Evolutionary conservation across 2,797 vertebrate genomes (phyloP).

Genomic region (Mionectes olivaceus): DNA sequence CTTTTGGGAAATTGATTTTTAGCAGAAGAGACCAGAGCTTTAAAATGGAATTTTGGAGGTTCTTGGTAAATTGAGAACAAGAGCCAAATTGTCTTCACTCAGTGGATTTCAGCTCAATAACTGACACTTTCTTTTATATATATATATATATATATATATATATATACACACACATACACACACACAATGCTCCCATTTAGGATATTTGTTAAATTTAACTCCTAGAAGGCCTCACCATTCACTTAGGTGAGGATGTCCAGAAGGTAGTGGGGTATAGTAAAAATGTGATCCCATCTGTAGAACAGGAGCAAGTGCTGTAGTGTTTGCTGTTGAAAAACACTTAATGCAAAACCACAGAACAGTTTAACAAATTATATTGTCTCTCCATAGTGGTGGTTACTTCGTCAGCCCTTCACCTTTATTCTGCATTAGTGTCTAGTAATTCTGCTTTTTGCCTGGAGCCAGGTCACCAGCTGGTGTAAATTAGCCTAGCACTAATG

Average conservation of each 20-base stretch:
- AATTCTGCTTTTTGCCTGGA: not conserved
- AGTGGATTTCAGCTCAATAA: not conserved
- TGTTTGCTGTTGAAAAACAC: not conserved
- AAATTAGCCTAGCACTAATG: not conserved
- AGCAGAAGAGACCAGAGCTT: not conserved
- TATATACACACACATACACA: no score
- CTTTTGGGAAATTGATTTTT: not conserved
- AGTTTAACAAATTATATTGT: not conserved
- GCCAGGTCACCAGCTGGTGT: not conserved
- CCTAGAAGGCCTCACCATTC: not conserved
- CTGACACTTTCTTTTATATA: not conserved
- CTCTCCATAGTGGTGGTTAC: not conserved
- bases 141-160: no score
- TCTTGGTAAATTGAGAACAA: not conserved
- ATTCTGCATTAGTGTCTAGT: not conserved
- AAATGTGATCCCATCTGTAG: not conserved
- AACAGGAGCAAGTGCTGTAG: not conserved
- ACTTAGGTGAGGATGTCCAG: not conserved
- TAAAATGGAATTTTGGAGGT: not conserved
- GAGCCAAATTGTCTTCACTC: not conserved
- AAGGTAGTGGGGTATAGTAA: not conserved
- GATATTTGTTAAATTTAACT: not conserved
- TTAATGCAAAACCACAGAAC: slow-evolving; percentile 18
- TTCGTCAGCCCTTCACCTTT: not conserved
- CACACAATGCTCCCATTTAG: not conserved